Base-by-base conservation (phyloP, 92 coral and sea anemone genomes). In the Porites rus region DNA sequence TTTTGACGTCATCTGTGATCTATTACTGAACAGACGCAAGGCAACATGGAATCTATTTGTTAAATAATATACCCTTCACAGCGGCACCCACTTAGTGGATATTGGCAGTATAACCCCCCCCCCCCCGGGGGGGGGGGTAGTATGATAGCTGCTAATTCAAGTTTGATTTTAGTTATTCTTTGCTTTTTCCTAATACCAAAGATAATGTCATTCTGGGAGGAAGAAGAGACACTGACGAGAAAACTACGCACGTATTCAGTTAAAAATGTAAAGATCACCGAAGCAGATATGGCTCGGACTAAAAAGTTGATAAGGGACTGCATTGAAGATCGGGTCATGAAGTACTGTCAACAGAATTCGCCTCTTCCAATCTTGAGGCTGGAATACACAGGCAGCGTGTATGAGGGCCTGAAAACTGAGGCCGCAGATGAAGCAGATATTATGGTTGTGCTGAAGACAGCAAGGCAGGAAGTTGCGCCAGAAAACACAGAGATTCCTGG, bases 391-490 rank as follows among this genome's bases (percentile, higher is more conserved):
- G 98, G 98, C 0, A 94, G 98, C 28, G 92, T 83, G 61, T 94
- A 92, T 51, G 98, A 94, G 74, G 64, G 75, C 12, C 92, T 94
- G 54, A 94, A 94, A 80, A 92, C 98, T 8, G 98, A 90, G 51
- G 91, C 94, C 22, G 95, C 98, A 28, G 98, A 94, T 72, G 98
- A 94, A 51, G 95, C 87, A 13, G 98, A 94, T 71, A 88, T 94
- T 31, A 94, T 92, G 98, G 87, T 94, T 7, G 89, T 90, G 43
- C 16, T 94, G 77, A 91, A 74, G 28, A 84, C 89, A 18, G 46
- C 61, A 1, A 84, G 77, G 76, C 75, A 75, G 1, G 78, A 77
- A n/a, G 83, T 88, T 14, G 79, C 62, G 21, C 87, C 78, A 22
- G 74, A 87, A 24, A 78, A 72, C n/a, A 61, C 83, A 66, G 76